These are phyloP conservation scores for Drosophila insularis DNA, from an alignment of 1,140 invertebrate species.

Conservation along the genomic window DNA sequence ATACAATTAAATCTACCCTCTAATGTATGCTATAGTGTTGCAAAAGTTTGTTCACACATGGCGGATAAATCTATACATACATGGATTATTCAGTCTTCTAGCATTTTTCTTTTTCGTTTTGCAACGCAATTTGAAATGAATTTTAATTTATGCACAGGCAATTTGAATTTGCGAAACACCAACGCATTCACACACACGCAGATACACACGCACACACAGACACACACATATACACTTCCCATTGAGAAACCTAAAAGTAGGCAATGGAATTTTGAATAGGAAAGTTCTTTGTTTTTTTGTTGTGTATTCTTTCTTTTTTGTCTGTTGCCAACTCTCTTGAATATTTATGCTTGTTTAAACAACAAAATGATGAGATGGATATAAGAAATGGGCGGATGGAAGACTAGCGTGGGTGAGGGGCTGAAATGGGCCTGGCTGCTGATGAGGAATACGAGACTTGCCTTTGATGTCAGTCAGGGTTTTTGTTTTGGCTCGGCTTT, in stretches of 20 bases:
- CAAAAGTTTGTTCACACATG: not conserved
- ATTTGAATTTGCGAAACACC: constrained; percentile 48
- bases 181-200: not conserved
- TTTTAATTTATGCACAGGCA: constrained; percentile 72
- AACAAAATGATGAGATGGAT: constrained; percentile 35
- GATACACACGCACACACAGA: constrained; percentile 16
- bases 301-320: constrained; percentile 25
- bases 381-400: constrained; percentile 20
- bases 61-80: not conserved
- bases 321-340: constrained; percentile 42
- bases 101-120: not conserved
- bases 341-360: constrained; percentile 60
- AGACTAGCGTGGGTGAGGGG: not conserved
- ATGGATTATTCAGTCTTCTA: not conserved
- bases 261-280: constrained; percentile 52
- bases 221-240: not conserved
- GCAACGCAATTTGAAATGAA: constrained; percentile 64
- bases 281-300: constrained; percentile 33
- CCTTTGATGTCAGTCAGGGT: constrained; percentile 5
- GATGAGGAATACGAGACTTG: not conserved
- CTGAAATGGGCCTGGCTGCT: not conserved
- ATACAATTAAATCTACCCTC: not conserved
- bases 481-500: not conserved
- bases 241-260: constrained; percentile 32
- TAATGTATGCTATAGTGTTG: not conserved